Conservation (phyloP, 2,113 vertebrate species). For the Xiphorhynchus elegans region DNA sequence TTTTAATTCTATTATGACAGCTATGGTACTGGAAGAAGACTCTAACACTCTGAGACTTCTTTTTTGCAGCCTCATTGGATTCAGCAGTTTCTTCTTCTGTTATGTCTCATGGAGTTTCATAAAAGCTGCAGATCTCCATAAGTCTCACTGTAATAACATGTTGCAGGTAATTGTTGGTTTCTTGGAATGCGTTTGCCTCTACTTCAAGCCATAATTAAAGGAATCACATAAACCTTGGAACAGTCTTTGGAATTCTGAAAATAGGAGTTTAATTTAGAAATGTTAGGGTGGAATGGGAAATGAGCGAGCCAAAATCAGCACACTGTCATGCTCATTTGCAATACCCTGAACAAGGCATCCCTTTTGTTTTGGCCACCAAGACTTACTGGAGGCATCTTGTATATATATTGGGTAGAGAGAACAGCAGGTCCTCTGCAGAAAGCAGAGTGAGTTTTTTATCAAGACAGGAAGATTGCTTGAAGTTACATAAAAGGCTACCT, state of each 20-base stretch:
- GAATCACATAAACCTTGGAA: conserved; percentile 67
- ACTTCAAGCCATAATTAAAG: conserved; percentile 79
- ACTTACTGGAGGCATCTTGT: not conserved
- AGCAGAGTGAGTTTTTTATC: not conserved
- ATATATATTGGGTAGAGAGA: not conserved
- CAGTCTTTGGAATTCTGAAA: conserved; percentile 72
- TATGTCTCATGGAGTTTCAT: conserved; percentile 45
- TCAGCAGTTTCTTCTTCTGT: conserved; percentile 35
- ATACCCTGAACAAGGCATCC: not conserved
- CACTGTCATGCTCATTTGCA: not conserved
- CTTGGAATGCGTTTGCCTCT: conserved; percentile 63
- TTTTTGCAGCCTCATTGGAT: conserved; percentile 15
- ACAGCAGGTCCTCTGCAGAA: not conserved
- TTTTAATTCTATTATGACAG: not conserved
- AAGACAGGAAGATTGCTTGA: not conserved
- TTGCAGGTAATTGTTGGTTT: conserved; percentile 74
- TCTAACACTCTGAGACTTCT: not conserved
- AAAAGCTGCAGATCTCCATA: conserved; percentile 60
- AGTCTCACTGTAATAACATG: conserved; percentile 70
- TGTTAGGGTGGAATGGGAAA: conserved; percentile 69
- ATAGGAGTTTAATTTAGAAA: conserved; percentile 74
- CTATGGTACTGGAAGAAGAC: not conserved
- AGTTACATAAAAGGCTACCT: not conserved
- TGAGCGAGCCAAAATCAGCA: conserved; percentile 64
- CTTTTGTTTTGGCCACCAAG: not conserved